Percentiles rank a stretch among this genome's conserved stretches.
Evolutionary conservation across 2,888 invertebrate species (phyloP).

Genomic region (Leptopilina syphax): DNA sequence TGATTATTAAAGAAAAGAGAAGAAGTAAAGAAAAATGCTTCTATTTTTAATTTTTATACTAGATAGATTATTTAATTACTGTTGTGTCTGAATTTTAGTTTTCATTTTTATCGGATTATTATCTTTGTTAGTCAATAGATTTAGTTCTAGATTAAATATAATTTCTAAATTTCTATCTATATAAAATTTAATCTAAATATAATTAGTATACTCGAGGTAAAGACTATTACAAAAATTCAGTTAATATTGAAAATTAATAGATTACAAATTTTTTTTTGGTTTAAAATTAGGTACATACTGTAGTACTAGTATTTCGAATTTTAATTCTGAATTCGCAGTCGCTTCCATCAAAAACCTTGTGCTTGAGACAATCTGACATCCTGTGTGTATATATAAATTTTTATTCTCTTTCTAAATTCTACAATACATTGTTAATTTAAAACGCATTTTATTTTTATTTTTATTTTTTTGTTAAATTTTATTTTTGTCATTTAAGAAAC

Average conservation of each 20-base stretch:
- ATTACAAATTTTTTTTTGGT: slow-evolving; percentile 5
- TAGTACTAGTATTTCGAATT: neutral
- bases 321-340: slow-evolving; percentile 21
- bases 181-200: neutral
- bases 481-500: too few relatives aligned
- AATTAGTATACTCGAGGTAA: neutral
- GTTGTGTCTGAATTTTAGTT: neutral
- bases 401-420: slow-evolving; percentile 20
- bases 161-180: too few relatives aligned
- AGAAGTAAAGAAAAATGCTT: too few relatives aligned
- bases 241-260: slow-evolving; percentile 17
- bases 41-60: too few relatives aligned
- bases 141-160: neutral
- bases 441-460: neutral
- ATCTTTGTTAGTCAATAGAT: slow-evolving; percentile 8
- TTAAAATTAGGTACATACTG: slow-evolving; percentile 29
- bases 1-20: too few relatives aligned
- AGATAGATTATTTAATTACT: neutral
- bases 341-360: slow-evolving; percentile 20
- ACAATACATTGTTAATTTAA: neutral
- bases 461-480: too few relatives aligned
- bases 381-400: slow-evolving; percentile 16
- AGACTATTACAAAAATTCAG: neutral
- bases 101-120: neutral
- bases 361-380: neutral